These are phyloP conservation scores for Phrynocephalus forsythii DNA, from an alignment of 2,797 vertebrate species.

Conservation along the genomic window DNA sequence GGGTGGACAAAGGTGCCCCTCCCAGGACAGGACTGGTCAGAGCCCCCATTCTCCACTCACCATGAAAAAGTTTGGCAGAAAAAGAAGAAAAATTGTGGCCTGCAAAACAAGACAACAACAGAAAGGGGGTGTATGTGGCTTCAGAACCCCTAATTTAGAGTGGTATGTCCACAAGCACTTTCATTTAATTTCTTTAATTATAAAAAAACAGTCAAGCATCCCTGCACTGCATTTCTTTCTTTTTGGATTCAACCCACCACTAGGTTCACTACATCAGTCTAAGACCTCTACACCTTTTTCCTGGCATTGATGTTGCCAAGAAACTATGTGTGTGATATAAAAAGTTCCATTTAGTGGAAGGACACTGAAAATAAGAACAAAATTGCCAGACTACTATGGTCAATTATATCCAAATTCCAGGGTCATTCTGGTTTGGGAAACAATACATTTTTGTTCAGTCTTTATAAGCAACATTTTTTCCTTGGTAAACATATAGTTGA, in stretches of 20 bases:
- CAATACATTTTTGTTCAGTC: not conserved
- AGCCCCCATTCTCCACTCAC: no score
- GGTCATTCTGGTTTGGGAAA: not conserved
- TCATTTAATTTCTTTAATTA: no score
- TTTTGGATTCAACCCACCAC: not conserved
- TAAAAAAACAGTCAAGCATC: not conserved
- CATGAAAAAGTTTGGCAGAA: no score
- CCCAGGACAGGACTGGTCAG: no score
- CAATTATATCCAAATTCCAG: not conserved
- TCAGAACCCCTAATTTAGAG: no score
- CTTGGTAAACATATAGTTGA: constrained; percentile 55
- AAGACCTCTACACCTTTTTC: not conserved
- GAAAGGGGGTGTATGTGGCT: no score
- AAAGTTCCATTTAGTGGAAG: not conserved
- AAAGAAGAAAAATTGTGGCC: no score
- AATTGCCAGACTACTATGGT: not conserved
- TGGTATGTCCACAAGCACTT: no score
- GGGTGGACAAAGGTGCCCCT: no score
- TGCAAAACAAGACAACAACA: no score
- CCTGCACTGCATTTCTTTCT: not conserved
- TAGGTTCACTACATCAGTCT: not conserved
- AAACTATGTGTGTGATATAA: not conserved
- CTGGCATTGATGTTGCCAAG: not conserved
- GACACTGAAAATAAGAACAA: not conserved
- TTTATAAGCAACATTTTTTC: constrained; percentile 59